Evolutionary conservation across 1,140 invertebrate species (phyloP).

Genomic region (Panonychus citri): DNA sequence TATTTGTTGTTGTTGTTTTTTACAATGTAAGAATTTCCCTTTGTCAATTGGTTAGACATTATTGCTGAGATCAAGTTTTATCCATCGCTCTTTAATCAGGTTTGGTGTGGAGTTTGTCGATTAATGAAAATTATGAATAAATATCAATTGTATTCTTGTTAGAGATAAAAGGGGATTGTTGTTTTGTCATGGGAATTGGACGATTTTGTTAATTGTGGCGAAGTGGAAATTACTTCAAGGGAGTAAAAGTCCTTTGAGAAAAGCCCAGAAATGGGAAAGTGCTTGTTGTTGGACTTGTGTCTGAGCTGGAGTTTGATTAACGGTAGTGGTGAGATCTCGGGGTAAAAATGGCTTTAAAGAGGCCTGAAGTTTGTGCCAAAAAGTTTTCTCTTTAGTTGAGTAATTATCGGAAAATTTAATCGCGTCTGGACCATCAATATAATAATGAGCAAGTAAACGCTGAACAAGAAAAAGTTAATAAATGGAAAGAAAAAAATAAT

Average conservation of each 20-base stretch:
- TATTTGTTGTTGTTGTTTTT: too few relatives aligned
- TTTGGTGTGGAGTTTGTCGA: too few relatives aligned
- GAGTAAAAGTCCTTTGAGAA: conserved; percentile 16
- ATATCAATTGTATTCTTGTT: too few relatives aligned
- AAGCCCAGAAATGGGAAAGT: conserved; percentile 18
- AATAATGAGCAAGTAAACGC: conserved; percentile 60
- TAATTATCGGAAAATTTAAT: conserved; percentile 51
- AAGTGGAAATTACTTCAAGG: too few relatives aligned
- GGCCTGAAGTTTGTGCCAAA: conserved; percentile 22
- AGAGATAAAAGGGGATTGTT: too few relatives aligned
- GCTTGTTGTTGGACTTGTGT: conserved; percentile 14
- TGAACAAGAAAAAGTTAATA: conserved; percentile 23
- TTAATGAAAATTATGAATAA: too few relatives aligned
- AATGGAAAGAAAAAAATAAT: conserved; percentile 13
- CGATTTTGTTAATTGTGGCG: too few relatives aligned
- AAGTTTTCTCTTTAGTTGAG: conserved; percentile 13
- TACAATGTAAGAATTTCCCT: too few relatives aligned
- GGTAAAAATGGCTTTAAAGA: conserved; percentile 17
- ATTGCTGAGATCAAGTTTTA: too few relatives aligned
- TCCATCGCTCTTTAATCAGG: too few relatives aligned
- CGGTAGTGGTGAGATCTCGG: conserved; percentile 14
- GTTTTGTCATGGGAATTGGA: too few relatives aligned
- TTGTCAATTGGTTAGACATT: too few relatives aligned
- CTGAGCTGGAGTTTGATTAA: conserved; percentile 10
- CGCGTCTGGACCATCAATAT: conserved; percentile 46